Evolutionary conservation across 2,113 vertebrate species (phyloP).

Genomic region (Ophthalmolycus amberensis): DNA sequence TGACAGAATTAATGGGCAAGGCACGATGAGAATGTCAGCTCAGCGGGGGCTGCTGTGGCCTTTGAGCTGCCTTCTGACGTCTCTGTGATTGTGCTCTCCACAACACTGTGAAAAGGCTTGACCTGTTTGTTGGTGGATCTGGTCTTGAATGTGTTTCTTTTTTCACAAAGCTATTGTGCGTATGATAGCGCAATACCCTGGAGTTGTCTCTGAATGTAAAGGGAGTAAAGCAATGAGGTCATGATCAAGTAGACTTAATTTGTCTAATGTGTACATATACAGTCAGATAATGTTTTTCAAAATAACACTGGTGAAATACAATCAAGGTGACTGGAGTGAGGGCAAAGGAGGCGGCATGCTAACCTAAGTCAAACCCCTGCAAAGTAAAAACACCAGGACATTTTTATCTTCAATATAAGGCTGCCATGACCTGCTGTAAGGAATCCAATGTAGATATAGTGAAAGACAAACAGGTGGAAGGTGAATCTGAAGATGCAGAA

Average conservation of each 20-base stretch:
- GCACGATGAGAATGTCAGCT: constrained; percentile 85
- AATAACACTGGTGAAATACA: background rate
- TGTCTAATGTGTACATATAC: background rate
- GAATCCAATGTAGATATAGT: background rate
- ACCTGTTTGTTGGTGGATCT: constrained; percentile 73
- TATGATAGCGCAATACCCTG: constrained; percentile 24
- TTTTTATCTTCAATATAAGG: background rate
- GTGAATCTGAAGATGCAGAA: background rate
- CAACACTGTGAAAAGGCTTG: constrained; percentile 70
- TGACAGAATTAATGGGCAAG: constrained; percentile 85
- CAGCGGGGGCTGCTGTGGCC: constrained; percentile 77
- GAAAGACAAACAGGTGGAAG: background rate
- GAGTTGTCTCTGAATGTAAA: constrained; percentile 38
- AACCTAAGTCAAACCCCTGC: background rate
- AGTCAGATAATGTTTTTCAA: constrained; percentile 1
- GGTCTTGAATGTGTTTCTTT: constrained; percentile 48
- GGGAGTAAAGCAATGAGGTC: constrained; percentile 20
- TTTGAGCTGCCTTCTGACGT: constrained; percentile 79
- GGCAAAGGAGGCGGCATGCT: background rate
- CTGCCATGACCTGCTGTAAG: background rate
- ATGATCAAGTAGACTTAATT: constrained; percentile 31
- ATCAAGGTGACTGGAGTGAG: background rate
- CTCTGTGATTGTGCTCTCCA: constrained; percentile 75
- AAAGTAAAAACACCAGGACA: background rate
- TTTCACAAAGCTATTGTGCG: constrained; percentile 43